phyloP scores from a whole-genome alignment of 2,888 invertebrate species.

The Drosophila neutralis region DNA sequence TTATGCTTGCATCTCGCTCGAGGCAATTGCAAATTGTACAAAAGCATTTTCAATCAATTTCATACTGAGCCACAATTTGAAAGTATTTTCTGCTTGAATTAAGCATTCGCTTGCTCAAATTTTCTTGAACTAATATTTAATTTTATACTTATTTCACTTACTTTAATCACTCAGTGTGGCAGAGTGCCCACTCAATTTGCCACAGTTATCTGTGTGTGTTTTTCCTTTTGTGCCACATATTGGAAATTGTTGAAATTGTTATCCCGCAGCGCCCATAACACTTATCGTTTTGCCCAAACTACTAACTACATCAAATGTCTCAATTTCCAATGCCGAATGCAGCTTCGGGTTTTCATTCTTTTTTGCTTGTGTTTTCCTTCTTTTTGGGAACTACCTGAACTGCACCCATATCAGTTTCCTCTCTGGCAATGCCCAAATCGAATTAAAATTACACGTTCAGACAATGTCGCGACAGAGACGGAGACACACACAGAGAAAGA shows the following conservation, averaged over 20 bases:
- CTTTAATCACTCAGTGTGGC: neutral
- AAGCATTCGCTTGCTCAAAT: neutral
- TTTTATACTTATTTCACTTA: neutral
- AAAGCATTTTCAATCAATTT: neutral
- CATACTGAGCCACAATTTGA: neutral
- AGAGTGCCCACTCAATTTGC: slow-evolving; percentile 25
- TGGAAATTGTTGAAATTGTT: slow-evolving; percentile 33
- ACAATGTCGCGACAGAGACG: slow-evolving; percentile 30
- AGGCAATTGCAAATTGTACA: neutral
- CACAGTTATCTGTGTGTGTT: slow-evolving; percentile 6
- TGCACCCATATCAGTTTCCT: slow-evolving; percentile 73
- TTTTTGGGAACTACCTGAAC: slow-evolving; percentile 52
- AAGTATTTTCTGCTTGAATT: neutral
- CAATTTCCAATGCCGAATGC: slow-evolving; percentile 59
- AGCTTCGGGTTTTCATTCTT: slow-evolving; percentile 23
- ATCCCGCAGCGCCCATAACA: slow-evolving; percentile 65
- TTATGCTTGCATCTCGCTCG: neutral
- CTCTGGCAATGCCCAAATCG: slow-evolving; percentile 66
- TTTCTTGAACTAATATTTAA: neutral
- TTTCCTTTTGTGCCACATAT: slow-evolving; percentile 51
- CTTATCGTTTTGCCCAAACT: slow-evolving; percentile 53
- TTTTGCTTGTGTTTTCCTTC: neutral
- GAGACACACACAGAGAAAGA: neutral
- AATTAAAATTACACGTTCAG: slow-evolving; percentile 75
- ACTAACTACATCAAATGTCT: slow-evolving; percentile 71